phyloP scores from a whole-genome alignment of 2,888 invertebrate species.

The Lithophane semibrunnea region DNA sequence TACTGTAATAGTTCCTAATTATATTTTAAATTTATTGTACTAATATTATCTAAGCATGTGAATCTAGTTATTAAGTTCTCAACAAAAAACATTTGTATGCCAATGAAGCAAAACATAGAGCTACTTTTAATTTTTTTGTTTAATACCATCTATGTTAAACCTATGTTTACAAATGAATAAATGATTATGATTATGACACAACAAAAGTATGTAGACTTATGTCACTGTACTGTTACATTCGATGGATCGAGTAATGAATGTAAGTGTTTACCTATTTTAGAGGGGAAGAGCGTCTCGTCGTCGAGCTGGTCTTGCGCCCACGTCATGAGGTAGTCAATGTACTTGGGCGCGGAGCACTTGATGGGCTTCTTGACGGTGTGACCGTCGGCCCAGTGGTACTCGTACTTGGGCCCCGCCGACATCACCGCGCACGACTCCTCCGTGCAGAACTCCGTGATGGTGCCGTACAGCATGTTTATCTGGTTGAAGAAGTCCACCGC shows the following conservation, averaged over 20 bases:
- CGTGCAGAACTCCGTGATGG: constrained; percentile 99
- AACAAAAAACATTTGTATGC: no score
- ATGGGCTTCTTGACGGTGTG: constrained; percentile 99
- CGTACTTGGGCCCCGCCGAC: constrained; percentile 99
- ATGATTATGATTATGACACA: no score
- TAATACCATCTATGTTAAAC: no score
- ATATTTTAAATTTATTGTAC: no score
- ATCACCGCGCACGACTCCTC: constrained; percentile 99
- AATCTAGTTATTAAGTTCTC: no score
- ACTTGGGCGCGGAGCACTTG: constrained; percentile 99
- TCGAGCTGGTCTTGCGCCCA: constrained; percentile 99
- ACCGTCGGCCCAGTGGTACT: constrained; percentile 99
- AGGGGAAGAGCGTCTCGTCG: constrained; percentile 99
- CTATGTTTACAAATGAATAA: no score
- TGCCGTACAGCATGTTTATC: constrained; percentile 99
- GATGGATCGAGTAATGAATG: background rate
- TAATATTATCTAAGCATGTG: no score
- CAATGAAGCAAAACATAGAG: no score
- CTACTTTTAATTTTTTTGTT: no score
- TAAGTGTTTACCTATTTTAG: constrained; percentile 94
- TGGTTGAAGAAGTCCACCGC: constrained; percentile 99
- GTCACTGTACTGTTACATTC: no score
- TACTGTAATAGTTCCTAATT: no score
- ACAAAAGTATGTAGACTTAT: no score
- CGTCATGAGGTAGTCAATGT: constrained; percentile 99